Evolutionary conservation across 2,113 vertebrate species (phyloP).

Genomic region (Brachypteracias leptosomus): DNA sequence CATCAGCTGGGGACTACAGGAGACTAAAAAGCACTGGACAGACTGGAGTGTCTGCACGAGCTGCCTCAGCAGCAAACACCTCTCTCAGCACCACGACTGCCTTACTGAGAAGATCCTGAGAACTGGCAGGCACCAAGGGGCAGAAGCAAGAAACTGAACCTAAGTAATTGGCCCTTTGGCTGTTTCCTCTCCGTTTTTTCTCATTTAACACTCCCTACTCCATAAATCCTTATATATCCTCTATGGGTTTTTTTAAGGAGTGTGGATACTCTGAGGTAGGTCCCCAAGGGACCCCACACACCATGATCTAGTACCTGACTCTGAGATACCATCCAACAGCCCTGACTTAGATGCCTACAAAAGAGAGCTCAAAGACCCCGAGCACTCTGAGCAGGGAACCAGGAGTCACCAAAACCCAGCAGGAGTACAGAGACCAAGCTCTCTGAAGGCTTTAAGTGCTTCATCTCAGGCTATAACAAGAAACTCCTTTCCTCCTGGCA

Average conservation of each 20-base stretch:
- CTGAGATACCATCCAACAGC: background rate
- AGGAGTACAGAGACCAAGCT: background rate
- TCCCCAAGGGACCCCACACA: background rate
- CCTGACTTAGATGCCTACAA: background rate
- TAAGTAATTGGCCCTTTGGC: background rate
- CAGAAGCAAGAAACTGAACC: background rate
- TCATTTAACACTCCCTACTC: background rate
- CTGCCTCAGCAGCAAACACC: background rate
- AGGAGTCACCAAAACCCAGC: background rate
- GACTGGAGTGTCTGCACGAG: background rate
- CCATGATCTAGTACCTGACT: background rate
- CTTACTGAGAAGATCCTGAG: background rate
- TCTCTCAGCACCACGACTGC: background rate
- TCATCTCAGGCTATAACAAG: background rate
- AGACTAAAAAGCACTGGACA: background rate
- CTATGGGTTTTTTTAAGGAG: background rate
- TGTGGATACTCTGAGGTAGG: background rate
- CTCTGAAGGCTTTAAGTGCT: background rate
- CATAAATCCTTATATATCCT: background rate
- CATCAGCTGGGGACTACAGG: background rate
- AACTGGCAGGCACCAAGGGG: background rate
- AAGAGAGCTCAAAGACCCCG: background rate
- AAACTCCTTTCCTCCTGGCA: background rate
- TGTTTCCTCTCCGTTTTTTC: background rate
- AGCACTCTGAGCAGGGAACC: background rate